A percentile compares a stretch with the other conserved stretches of the same genome.
phyloP scores from a whole-genome alignment of 1,140 invertebrate genomes.

The Drosophila navojoa region DNA sequence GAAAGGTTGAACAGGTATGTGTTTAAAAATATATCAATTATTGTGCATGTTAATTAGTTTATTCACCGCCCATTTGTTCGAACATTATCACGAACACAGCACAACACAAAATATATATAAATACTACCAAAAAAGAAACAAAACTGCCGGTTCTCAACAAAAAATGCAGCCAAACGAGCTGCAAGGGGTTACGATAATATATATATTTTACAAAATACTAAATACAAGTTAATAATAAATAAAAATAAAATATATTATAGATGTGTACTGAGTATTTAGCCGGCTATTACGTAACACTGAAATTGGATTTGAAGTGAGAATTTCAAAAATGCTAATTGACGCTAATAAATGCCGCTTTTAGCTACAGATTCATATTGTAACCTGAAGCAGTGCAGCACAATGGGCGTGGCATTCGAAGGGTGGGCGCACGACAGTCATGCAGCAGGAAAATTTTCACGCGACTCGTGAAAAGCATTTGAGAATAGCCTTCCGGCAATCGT shows the following conservation, averaged over 20 bases:
- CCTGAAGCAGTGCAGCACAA: conserved; percentile 15
- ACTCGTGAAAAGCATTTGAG: conserved; percentile 55
- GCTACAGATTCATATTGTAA: conserved; percentile 9
- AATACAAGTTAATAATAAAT: conserved; percentile 41
- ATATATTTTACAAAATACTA: conserved; percentile 23
- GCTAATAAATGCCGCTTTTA: conserved; percentile 26
- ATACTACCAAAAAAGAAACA: conserved; percentile 25
- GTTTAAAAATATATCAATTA: conserved; percentile 47
- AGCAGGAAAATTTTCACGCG: conserved; percentile 63
- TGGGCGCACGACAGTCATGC: conserved; percentile 51
- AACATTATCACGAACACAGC: conserved; percentile 27
- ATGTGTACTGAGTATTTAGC: conserved; percentile 14
- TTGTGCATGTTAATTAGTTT: conserved; percentile 70
- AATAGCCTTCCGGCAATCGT: conserved; percentile 17
- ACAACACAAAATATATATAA: conserved; percentile 45
- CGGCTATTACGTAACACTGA: conserved; percentile 67
- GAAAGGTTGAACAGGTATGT: conserved; percentile 26
- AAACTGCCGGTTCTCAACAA: conserved; percentile 1
- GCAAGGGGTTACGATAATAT: conserved; percentile 41
- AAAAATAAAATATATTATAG: conserved; percentile 36
- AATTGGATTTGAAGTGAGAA: conserved; percentile 35
- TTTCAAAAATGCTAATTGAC: conserved; percentile 42
- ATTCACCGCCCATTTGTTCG: conserved; percentile 62
- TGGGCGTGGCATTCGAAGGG: conserved; percentile 24
- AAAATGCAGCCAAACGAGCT: conserved; percentile 50